Base-by-base conservation (phyloP, 92 coral and sea anemone species). In the Palythoa grandis region DNA sequence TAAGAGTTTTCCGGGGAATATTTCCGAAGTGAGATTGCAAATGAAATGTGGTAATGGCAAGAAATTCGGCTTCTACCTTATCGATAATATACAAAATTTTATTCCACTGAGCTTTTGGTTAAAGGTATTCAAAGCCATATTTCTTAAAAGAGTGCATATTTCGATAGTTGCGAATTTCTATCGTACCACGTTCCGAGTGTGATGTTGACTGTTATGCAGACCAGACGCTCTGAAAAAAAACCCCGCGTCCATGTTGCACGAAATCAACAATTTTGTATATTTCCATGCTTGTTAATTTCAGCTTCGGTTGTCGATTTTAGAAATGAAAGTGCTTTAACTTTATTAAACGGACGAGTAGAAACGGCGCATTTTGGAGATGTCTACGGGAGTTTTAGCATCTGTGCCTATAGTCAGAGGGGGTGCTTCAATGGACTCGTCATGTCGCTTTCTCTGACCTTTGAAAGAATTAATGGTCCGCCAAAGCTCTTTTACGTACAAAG, bases 1-100 rank as follows among this genome's bases (percentile, higher is more conserved):
- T 65, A 66, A 53, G 63, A 65, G 74, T 69, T 90, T 90, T 87
- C 90, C 88, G 90, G 92, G 70, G 70, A 86, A 50, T 75, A 58
- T 82, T 87, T 90, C 85, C 87, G 80, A 76, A 87, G 61, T 57
- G 61, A 66, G 39, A 48, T 66, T 52, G 35, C 56, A 65, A 65
- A 48, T 52, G n/a, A 38, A 80, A 58, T 22, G 2, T 47, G 29
- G 57, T 52, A 63, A 60, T 80, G 23, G 19, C 43, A 47, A 35
- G 24, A 48, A 67, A 65, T 37, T 48, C 58, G 74, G 11, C 11
- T 63, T 47, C 43, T 23, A 65, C 47, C 57, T 65, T n/a, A 10
- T 66, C 23, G 43, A 25, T 23, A 25, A 29, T 65, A 48, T 20
- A 65, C 19, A 9, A 24, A 48, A 14, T 10, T 70, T 37, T 52